Percentiles rank a stretch among this genome's conserved stretches.
Conservation (phyloP, 2,797 vertebrate genomes). For the Clarias pachynema region DNA sequence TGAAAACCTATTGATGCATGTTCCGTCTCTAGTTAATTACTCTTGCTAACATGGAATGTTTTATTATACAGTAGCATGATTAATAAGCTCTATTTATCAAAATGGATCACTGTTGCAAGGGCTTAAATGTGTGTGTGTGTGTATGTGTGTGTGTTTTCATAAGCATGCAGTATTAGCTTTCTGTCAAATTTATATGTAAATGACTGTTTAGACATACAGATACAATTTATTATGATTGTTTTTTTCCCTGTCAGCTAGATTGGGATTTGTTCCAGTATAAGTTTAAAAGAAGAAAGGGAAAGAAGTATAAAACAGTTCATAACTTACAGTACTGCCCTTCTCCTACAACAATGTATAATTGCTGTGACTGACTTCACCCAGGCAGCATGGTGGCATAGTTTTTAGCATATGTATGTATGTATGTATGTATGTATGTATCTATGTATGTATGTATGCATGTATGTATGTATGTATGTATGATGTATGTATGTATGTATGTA, state of each 20-base stretch:
- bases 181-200: conserved; percentile 58
- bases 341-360: too few species aligned
- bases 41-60: conserved; percentile 31
- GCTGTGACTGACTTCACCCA: too few species aligned
- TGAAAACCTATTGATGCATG: conserved; percentile 41
- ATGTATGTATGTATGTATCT: too few species aligned
- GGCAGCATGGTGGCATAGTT: too few species aligned
- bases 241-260: conserved; percentile 50
- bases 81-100: conserved; percentile 54
- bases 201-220: conserved; percentile 57
- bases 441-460: too few species aligned
- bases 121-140: conserved; percentile 10
- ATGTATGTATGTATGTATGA: too few species aligned
- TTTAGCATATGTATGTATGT: too few species aligned
- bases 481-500: background rate
- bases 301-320: background rate
- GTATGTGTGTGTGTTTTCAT: conserved; percentile 15
- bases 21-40: conserved; percentile 53
- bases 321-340: background rate
- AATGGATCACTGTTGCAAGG: conserved; percentile 44
- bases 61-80: conserved; percentile 46
- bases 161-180: conserved; percentile 50
- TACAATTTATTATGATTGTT: conserved; percentile 58
- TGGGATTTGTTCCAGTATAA: conserved; percentile 29
- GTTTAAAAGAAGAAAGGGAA: conserved; percentile 13